Percentiles rank a stretch among this genome's conserved stretches.
Evolutionary conservation across 1,140 invertebrate genomes (phyloP).

Genomic region (Plectrocnemia conspersa): DNA sequence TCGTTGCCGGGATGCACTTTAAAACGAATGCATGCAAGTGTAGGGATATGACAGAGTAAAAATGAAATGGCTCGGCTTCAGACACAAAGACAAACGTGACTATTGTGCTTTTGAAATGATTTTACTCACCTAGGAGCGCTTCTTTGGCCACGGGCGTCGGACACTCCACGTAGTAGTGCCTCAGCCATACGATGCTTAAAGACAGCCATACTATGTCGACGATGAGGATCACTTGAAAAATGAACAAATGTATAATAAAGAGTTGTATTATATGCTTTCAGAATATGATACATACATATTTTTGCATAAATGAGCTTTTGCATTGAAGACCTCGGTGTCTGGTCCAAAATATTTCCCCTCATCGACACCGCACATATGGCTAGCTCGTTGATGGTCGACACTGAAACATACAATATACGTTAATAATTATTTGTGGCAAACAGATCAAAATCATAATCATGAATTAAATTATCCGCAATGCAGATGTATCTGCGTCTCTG

Average conservation of each 20-base stretch:
- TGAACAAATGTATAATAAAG: neutral
- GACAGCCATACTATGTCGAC: constrained; percentile 74
- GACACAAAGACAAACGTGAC: no score
- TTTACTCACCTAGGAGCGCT: constrained; percentile 73
- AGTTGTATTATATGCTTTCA: neutral
- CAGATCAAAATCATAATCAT: no score
- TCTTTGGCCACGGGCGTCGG: constrained; percentile 66
- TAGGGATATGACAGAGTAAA: no score
- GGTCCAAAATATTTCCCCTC: constrained; percentile 78
- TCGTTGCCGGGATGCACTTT: no score
- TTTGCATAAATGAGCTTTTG: constrained; percentile 79
- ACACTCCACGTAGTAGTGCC: constrained; percentile 65
- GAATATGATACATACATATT: constrained; percentile 58
- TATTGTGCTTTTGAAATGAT: no score
- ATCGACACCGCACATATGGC: constrained; percentile 72
- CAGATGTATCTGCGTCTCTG: no score
- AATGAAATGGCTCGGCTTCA: no score
- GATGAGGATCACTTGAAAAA: constrained; percentile 62
- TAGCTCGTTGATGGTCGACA: constrained; percentile 66
- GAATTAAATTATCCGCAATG: no score
- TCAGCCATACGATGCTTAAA: constrained; percentile 70
- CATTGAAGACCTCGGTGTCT: constrained; percentile 66
- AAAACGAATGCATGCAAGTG: no score
- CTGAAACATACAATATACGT: constrained; percentile 40
- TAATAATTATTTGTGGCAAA: no score